Percentiles rank a stretch among this genome's conserved stretches.
These are phyloP conservation scores for Neotoxoptera formosana DNA, from an alignment of 1,140 invertebrate species.

Conservation along the genomic window DNA sequence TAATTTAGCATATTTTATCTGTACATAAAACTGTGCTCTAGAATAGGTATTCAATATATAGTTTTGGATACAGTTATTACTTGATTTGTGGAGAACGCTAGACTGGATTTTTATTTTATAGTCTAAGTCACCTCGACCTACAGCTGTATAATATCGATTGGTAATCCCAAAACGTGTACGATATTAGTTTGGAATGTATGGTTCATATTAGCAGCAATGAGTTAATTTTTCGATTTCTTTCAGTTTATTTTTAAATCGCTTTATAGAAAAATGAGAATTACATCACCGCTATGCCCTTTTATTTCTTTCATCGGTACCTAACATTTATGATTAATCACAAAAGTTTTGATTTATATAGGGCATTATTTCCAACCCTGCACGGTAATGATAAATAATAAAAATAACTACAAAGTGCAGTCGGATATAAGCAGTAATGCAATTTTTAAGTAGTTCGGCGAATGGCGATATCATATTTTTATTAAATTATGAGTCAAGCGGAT, in stretches of 20 bases:
- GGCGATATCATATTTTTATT: background rate
- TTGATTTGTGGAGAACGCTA: background rate
- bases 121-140: background rate
- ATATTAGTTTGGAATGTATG: background rate
- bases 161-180: background rate
- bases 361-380: background rate
- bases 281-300: background rate
- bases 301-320: background rate
- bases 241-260: background rate
- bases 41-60: background rate
- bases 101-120: background rate
- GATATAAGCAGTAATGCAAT: background rate
- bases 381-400: background rate
- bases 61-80: background rate
- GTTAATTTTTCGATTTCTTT: background rate
- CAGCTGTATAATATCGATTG: background rate
- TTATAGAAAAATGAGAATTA: background rate
- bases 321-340: background rate
- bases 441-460: background rate
- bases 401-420: background rate
- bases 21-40: background rate
- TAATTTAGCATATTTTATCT: background rate
- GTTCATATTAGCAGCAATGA: background rate
- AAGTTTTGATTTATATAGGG: background rate
- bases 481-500: background rate